Evolutionary conservation across 1,140 invertebrate genomes (phyloP).

Genomic region (Elysia chlorotica): DNA sequence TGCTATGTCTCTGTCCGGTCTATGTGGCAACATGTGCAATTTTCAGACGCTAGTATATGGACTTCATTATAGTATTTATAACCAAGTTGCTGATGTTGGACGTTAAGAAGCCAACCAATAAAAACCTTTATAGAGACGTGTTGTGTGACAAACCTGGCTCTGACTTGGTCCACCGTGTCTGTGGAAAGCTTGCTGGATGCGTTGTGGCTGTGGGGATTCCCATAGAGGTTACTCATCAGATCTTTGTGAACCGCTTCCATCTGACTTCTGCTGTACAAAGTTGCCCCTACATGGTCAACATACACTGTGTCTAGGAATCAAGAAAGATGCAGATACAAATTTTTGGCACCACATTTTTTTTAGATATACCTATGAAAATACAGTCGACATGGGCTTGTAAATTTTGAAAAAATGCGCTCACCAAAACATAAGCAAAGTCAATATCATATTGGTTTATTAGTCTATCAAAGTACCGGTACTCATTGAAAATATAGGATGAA

Average conservation of each 20-base stretch:
- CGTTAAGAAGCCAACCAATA: no score
- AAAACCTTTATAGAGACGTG: background rate
- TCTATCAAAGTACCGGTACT: background rate
- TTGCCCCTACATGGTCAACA: conserved; percentile 88
- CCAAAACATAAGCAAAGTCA: no score
- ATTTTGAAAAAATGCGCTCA: no score
- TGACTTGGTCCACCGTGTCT: conserved; percentile 80
- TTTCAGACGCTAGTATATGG: no score
- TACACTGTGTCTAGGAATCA: conserved; percentile 69
- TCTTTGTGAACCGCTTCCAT: conserved; percentile 74
- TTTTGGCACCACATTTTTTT: background rate
- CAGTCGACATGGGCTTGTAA: background rate
- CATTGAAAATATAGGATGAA: background rate
- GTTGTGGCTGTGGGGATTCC: conserved; percentile 84
- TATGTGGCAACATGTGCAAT: no score
- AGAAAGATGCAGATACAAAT: background rate
- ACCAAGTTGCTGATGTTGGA: no score
- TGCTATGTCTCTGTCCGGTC: no score
- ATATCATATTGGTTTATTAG: background rate
- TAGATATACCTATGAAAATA: background rate
- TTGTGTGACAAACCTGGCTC: conserved; percentile 70
- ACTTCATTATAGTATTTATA: no score
- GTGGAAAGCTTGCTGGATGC: conserved; percentile 74
- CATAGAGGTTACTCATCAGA: conserved; percentile 72
- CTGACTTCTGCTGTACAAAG: conserved; percentile 79